A percentile compares a stretch with the other conserved stretches of the same genome.
Conservation (phyloP, 2,113 vertebrate species). For the Malurus alboscapulatus region DNA sequence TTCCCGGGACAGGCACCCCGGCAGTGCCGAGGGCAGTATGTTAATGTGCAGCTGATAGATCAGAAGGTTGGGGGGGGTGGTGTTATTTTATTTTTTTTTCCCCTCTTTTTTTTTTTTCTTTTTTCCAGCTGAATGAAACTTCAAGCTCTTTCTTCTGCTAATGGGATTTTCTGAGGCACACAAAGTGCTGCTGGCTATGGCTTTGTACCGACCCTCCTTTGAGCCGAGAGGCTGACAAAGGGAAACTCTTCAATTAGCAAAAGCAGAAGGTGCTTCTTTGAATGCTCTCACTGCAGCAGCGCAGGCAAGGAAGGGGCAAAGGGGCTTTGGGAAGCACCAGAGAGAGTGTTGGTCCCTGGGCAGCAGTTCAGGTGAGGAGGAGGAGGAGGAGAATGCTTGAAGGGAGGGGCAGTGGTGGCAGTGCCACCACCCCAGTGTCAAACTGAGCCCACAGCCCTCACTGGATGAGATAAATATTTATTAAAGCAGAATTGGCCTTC, state of each 20-base stretch:
- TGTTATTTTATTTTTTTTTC: neutral
- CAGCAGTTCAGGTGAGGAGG: neutral
- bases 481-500: neutral
- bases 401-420: neutral
- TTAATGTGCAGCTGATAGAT: conserved; percentile 35
- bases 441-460: neutral
- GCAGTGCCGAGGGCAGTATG: neutral
- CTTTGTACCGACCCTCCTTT: conserved; percentile 47
- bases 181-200: conserved; percentile 64
- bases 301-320: neutral
- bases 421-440: accelerated
- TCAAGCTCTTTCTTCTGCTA: conserved; percentile 66
- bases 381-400: neutral
- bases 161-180: conserved; percentile 67
- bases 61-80: neutral
- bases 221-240: conserved; percentile 54
- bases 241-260: conserved; percentile 63
- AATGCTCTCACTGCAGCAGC: neutral
- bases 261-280: conserved; percentile 37
- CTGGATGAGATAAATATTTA: neutral
- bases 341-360: neutral
- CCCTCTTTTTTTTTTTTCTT: neutral
- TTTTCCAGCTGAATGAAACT: conserved; percentile 51
- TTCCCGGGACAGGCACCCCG: neutral
- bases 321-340: neutral